Evolutionary conservation across 2,797 vertebrate genomes (phyloP), one percentile per base, ranked within the genome.

Genomic region (Aulostomus chinensis): DNA sequence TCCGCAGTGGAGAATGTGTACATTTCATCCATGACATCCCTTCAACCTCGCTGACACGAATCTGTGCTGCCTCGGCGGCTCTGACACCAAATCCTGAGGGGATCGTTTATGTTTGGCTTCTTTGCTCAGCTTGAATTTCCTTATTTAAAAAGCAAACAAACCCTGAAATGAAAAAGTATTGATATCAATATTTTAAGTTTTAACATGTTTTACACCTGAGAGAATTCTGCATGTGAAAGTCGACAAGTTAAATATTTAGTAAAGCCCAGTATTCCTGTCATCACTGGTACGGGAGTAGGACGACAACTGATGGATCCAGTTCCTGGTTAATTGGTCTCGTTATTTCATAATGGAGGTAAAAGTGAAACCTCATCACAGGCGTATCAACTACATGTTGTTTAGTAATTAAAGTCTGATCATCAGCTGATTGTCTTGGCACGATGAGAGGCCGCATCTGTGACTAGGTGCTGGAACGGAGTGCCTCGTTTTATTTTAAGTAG

Each of bases 11-110:
- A 45, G 50, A 20, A 14, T 28, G 36, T 45, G 14, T 8, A 33
- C 6, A 9, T 46, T 45, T 56, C 31, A 16, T 20, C 26, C 15
- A 30, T 30, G 51, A 68, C 53, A 11, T 5, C 10, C 26, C 15
- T 5, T 58, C 55, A 30, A 11, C 24, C 22, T 10, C 12, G 0
- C 58, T 54, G 32, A 49, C 51, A 46, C 38, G 16, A 3, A 48
- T 42, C 57, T 11, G 1, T 39, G 10, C 1, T 4, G 0, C 36
- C 25, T 9, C 36, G 31, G 1, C 50, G 4, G 55, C 20, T 30
- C 1, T 50, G 38, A 52, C 56, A 15, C 18, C 2, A 9, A 33
- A 39, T 4, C 38, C 46, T 22, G 5, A 6, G 9, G 43, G 15
- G 9, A 1, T 33, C 2, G n/a, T 5, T 11, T 1, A 7, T 12